These are phyloP conservation scores for Poeciliopsis turneri DNA, from an alignment of 2,797 vertebrate genomes.

Conservation along the genomic window DNA sequence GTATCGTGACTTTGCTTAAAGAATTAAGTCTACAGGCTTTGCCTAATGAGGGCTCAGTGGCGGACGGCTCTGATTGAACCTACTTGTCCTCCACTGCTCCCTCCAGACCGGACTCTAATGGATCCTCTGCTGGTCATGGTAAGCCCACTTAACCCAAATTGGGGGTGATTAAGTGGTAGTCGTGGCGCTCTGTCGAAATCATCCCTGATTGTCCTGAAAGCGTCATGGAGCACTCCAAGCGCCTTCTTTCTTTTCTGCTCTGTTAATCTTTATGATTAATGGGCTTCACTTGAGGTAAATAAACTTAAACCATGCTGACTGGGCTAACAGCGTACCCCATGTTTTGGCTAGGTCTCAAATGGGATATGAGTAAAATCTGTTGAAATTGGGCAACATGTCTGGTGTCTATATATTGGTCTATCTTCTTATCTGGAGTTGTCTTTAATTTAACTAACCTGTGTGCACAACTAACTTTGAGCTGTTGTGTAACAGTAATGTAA, in stretches of 20 bases:
- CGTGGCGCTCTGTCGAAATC: not conserved
- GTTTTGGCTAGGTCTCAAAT: not conserved
- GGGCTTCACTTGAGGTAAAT: not conserved
- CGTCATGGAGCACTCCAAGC: not conserved
- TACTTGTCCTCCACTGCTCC: conserved; percentile 40
- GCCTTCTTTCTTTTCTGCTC: not conserved
- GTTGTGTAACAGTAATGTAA: no score
- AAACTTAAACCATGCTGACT: not conserved
- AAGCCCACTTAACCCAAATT: conserved; percentile 52
- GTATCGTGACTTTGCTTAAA: conserved; percentile 23
- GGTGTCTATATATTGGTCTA: not conserved
- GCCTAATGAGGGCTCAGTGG: conserved; percentile 38
- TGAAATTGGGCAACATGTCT: not conserved
- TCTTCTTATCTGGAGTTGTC: not conserved
- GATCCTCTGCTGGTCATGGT: conserved; percentile 45
- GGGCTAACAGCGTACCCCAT: not conserved
- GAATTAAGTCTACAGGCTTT: conserved; percentile 30
- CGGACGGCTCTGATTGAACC: conserved; percentile 52
- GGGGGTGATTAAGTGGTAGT: conserved; percentile 44
- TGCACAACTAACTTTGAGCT: not conserved
- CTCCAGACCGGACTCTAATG: conserved; percentile 47
- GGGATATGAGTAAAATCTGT: not conserved
- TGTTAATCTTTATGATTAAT: not conserved
- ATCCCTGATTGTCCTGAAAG: conserved; percentile 1
- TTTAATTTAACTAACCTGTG: not conserved